Percentiles rank a stretch among this genome's conserved stretches.
phyloP scores from a whole-genome alignment of 2,113 vertebrate genomes.

The Peromyscus polionotus region DNA sequence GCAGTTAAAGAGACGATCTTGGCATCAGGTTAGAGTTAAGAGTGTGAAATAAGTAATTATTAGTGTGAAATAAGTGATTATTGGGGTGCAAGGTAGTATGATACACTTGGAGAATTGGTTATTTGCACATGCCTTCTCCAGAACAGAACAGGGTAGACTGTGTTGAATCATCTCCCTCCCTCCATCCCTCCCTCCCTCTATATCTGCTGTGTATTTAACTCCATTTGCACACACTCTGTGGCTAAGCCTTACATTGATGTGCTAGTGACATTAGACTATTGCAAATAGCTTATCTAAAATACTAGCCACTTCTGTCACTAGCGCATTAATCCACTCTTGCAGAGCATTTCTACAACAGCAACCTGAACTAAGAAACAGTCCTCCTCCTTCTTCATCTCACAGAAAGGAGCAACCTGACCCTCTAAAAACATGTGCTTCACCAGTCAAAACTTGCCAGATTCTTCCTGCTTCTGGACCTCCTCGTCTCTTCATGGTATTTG shows the following conservation, averaged over 20 bases:
- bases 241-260: constrained; percentile 2
- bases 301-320: not conserved
- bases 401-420: not conserved
- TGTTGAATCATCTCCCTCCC: not conserved
- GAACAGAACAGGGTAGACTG: not conserved
- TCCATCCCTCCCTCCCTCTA: not conserved
- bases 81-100: not conserved
- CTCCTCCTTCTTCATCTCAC: not conserved
- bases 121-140: not conserved
- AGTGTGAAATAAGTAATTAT: not conserved
- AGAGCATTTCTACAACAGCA: not conserved
- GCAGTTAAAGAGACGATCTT: not conserved
- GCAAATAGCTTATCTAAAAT: not conserved
- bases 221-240: not conserved
- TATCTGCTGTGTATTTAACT: not conserved
- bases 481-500: not conserved
- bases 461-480: not conserved
- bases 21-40: not conserved
- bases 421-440: not conserved
- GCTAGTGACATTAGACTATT: not conserved
- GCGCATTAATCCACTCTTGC: not conserved
- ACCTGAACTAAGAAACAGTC: not conserved
- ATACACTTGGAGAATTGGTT: not conserved
- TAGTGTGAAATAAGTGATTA: not conserved
- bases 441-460: not conserved